phyloP scores from a whole-genome alignment of 2,797 vertebrate species.

The Diglossa cyanea region DNA sequence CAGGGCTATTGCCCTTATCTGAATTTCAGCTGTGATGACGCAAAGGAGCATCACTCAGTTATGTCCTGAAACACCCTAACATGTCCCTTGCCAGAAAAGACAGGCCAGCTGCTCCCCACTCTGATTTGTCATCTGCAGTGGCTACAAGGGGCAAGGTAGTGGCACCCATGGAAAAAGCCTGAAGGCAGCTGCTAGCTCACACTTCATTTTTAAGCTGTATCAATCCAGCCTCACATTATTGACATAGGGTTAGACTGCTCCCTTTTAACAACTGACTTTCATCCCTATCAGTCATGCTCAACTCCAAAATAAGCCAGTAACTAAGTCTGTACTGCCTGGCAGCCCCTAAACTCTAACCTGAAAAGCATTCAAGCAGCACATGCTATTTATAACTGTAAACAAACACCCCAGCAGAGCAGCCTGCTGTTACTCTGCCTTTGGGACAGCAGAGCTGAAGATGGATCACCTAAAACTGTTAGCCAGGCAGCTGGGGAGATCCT shows the following conservation, averaged over 20 bases:
- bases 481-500: not conserved
- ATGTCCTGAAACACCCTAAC: not conserved
- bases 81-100: not conserved
- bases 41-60: not conserved
- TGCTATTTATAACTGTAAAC: not conserved
- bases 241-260: rapidly evolving
- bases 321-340: not conserved
- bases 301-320: not conserved
- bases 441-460: not conserved
- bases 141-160: not conserved
- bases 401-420: not conserved
- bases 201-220: not conserved
- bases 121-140: not conserved
- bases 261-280: not conserved
- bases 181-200: not conserved
- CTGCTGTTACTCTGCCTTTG: not conserved
- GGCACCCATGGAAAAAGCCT: not conserved
- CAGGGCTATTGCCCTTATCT: not conserved
- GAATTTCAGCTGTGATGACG: not conserved
- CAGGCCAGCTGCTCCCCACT: not conserved
- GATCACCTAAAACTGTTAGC: not conserved
- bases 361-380: not conserved
- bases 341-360: not conserved
- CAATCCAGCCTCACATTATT: not conserved
- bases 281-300: not conserved